Conservation (phyloP, 2,113 vertebrate genomes). For the Hassar affinis region DNA sequence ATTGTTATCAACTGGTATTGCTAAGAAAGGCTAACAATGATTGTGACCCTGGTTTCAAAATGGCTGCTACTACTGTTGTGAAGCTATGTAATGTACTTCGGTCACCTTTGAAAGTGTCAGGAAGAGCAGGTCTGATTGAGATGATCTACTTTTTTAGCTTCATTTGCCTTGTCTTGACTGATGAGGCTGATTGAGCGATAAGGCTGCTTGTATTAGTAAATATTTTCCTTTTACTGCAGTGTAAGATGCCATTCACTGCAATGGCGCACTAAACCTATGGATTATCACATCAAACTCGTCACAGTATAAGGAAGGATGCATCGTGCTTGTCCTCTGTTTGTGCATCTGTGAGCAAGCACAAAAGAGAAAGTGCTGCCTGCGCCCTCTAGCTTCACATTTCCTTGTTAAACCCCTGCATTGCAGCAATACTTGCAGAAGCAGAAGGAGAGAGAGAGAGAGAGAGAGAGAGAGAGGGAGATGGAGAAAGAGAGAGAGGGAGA, state of each 20-base stretch:
- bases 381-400: conserved; percentile 53
- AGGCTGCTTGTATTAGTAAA: background rate
- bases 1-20: too few species aligned
- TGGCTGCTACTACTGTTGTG: background rate
- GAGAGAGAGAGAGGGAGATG: conserved; percentile 16
- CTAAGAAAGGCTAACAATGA: too few species aligned
- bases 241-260: background rate
- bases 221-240: background rate
- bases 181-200: background rate
- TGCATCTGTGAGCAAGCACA: conserved; percentile 12
- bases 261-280: background rate
- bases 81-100: background rate
- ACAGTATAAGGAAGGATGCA: conserved; percentile 12
- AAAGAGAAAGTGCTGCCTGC: conserved; percentile 30
- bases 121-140: background rate
- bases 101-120: background rate
- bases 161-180: background rate
- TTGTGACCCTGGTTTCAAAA: background rate
- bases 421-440: conserved; percentile 48
- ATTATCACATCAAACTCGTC: background rate
- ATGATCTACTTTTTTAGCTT: background rate
- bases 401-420: conserved; percentile 55
- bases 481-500: conserved; percentile 32
- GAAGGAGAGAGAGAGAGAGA: conserved; percentile 25
- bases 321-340: conserved; percentile 17